These are phyloP conservation scores for Actinernus sp. DNA, from an alignment of 92 coral and sea anemone species.

Conservation along the genomic window DNA sequence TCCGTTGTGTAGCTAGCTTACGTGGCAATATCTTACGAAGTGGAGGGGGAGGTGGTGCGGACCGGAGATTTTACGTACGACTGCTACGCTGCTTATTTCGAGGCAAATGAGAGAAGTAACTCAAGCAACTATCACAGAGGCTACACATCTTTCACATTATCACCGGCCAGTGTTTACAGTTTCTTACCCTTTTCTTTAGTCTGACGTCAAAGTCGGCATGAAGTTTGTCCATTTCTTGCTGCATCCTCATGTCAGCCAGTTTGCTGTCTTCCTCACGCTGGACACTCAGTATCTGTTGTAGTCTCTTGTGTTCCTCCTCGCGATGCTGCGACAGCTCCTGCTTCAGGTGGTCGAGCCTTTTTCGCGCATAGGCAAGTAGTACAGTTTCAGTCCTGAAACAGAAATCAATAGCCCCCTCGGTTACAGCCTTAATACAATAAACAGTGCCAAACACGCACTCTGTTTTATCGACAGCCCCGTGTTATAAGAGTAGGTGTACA, in stretches of 20 bases:
- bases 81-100: no score
- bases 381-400: slow-evolving; percentile 73
- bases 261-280: slow-evolving; percentile 87
- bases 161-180: not conserved
- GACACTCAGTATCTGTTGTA: slow-evolving; percentile 76
- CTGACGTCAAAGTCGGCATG: slow-evolving; percentile 72
- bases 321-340: slow-evolving; percentile 74
- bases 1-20: no score
- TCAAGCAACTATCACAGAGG: no score
- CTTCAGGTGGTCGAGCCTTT: slow-evolving; percentile 85
- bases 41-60: no score
- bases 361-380: slow-evolving; percentile 93
- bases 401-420: not conserved
- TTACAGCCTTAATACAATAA: no score
- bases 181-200: slow-evolving; percentile 78
- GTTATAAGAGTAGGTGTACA: no score
- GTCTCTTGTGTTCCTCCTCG: slow-evolving; percentile 81
- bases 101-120: no score
- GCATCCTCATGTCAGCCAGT: slow-evolving; percentile 78
- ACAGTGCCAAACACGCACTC: no score
- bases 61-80: no score
- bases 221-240: slow-evolving; percentile 87
- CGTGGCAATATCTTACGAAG: no score
- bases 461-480: no score
- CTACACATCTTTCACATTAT: not conserved